phyloP scores from a whole-genome alignment of 2,888 invertebrate genomes.

The Petrophora chlorosata region DNA sequence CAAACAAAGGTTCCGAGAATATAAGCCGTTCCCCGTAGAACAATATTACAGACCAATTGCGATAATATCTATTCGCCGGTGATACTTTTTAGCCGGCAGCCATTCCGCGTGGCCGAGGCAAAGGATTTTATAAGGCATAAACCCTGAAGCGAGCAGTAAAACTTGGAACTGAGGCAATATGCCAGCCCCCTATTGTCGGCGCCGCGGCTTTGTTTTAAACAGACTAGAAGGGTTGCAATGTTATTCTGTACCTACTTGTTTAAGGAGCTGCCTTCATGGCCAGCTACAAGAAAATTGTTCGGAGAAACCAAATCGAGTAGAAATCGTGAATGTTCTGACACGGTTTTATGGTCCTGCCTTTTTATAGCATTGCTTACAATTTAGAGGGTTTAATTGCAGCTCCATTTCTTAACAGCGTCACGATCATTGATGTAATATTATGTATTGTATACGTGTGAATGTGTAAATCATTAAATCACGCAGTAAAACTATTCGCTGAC shows the following conservation, averaged over 20 bases:
- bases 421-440: constrained; percentile 3
- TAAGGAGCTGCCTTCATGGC: constrained; percentile 33
- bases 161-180: constrained; percentile 73
- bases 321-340: constrained; percentile 20
- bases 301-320: constrained; percentile 24
- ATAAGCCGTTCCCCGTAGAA: constrained; percentile 46
- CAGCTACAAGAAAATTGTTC: constrained; percentile 33
- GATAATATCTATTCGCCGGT: constrained; percentile 61
- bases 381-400: not conserved
- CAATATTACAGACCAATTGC: constrained; percentile 60
- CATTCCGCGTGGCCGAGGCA: constrained; percentile 59
- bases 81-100: constrained; percentile 62
- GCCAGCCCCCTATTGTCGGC: constrained; percentile 69
- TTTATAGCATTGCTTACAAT: constrained; percentile 13
- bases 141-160: constrained; percentile 72
- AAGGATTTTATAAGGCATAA: constrained; percentile 77
- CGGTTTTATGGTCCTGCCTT: constrained; percentile 14
- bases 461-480: constrained; percentile 16
- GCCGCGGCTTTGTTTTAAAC: constrained; percentile 72
- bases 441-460: constrained; percentile 4
- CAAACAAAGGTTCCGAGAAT: constrained; percentile 45
- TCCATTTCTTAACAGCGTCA: constrained; percentile 8
- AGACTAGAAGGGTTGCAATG: constrained; percentile 60
- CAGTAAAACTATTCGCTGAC: constrained; percentile 26
- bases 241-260: constrained; percentile 38